Evolutionary conservation across 2,113 vertebrate genomes (phyloP), one percentile per base, ranked within the genome.

Genomic region (Pyxicephalus adspersus): DNA sequence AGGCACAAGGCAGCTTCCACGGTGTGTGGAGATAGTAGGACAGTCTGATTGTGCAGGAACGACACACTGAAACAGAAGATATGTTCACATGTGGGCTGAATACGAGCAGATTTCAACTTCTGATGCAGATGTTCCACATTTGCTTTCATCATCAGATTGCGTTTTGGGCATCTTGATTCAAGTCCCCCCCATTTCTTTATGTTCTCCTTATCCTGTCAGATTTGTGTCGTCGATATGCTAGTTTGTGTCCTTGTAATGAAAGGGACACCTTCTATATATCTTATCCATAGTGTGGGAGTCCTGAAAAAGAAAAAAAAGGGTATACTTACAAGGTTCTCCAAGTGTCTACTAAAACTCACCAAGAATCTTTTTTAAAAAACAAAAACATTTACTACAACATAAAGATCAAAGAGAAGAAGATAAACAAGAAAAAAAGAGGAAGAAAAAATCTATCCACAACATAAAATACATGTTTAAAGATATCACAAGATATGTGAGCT

Each of bases 31-130:
- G 94, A 94, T 92, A 95, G 93, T 89, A 86, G 93, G 89, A 93
- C 93, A 95, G 95, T 97, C 95, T 96, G 97, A 99, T 98, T 98
- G 97, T 98, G 96, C 95, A 96, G 95, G 94, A 97, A 96, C 94
- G 89, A 94, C 93, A 89, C 87, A 91, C 91, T 91, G 92, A 93
- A 92, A 95, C 92, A 88, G 86, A 89, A 90, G 92, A 93, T 91
- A 92, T 90, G 96, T 88, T 93, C 95, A 94, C 87, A 91, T 84
- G 84, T 25, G 92, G 94, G 94, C 86, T 92, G 90, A 91, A 89
- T 92, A 92, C 93, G 83, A 65, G 86, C 81, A 84, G 79, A 84
- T 85, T 87, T 89, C 93, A 92, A 90, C 89, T 93, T 91, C 91
- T 90, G 93, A 90, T 89, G 92, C 92, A 92, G 89, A 90, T 92